Evolutionary conservation across 2,888 invertebrate species (phyloP), one percentile per base, ranked within the genome.

Genomic region (Galerucella calmariensis): DNA sequence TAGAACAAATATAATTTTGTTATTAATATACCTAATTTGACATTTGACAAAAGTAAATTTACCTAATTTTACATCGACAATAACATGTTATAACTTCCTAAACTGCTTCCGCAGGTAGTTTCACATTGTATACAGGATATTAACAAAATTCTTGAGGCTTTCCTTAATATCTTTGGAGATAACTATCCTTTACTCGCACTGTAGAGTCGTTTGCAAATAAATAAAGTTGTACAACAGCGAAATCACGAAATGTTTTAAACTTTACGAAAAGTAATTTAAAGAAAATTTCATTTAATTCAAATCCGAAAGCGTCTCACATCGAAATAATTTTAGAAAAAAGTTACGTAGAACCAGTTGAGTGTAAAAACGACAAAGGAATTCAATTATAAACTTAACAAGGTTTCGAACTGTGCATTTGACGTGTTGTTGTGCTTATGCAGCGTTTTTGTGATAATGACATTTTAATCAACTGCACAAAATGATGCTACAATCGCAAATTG

Each of bases 381-480:
- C 35, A 61, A 61, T 61, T 61, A 61, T 35, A 61, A 61, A 61
- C 14, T 61, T 61, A 61, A 35, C 61, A 61, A n/a, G 61, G 61
- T 61, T 35, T 61, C 35, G 61, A 27, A 61, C 35, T 61, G 61
- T 61, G 61, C 61, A 61, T 61, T 61, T 61, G 61, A 61, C 61
- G n/a, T 14, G 35, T 35, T 14, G 35, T 61, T 61, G 61, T 35
- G 61, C n/a, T 61, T 27, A 35, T 35, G 12, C 61, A 61, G 35
- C 35, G 61, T 61, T 61, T 61, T 61, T 61, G 61, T 61, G 20
- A 56, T 56, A 61, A 61, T 61, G 61, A 61, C 61, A 61, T 61
- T 61, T 61, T 61, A 61, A 61, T 61, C 35, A 61, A 61, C 61
- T 61, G 35, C 35, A 35, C n/a, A n/a, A n/a, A 61, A 61, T 61